Conservation (phyloP, 2,113 vertebrate species). For the Chascanopsetta lugubris region DNA sequence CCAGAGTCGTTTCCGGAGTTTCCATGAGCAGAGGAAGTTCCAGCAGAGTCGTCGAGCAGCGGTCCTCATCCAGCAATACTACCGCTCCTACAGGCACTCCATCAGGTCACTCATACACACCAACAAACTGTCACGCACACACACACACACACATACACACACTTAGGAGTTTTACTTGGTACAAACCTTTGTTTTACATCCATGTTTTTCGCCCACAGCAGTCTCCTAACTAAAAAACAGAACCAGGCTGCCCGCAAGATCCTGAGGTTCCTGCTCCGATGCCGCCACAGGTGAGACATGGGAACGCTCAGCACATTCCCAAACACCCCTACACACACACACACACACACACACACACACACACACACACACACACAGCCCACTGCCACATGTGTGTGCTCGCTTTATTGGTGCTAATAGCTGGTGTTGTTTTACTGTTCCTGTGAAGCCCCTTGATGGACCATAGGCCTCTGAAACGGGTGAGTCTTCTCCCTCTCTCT, state of each 20-base stretch:
- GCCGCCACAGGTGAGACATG: constrained; percentile 92
- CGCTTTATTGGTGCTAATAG: constrained; percentile 88
- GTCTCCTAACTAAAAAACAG: constrained; percentile 98
- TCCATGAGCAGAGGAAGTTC: constrained; percentile 96
- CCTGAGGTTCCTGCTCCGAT: constrained; percentile 98
- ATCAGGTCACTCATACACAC: constrained; percentile 79
- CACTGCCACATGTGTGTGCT: constrained; percentile 46
- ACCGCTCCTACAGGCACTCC: constrained; percentile 94
- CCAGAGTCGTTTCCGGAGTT: constrained; percentile 99
- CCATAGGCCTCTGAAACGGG: constrained; percentile 98
- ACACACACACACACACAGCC: constrained; percentile 40
- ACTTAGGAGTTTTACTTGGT: no score
- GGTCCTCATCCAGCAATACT: constrained; percentile 98
- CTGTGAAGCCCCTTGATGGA: constrained; percentile 99
- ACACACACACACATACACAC: constrained; percentile 34
- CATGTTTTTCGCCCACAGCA: constrained; percentile 80
- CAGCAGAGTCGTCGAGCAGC: constrained; percentile 96
- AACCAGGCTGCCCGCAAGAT: constrained; percentile 99
- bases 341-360: constrained; percentile 7
- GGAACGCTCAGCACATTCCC: constrained; percentile 2
- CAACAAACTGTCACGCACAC: constrained; percentile 63
- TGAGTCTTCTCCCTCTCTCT: constrained; percentile 83
- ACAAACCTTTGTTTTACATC: background rate
- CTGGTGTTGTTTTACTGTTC: constrained; percentile 98
- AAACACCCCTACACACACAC: constrained; percentile 26